These are phyloP conservation scores for Musca domestica DNA, from an alignment of 1,140 invertebrate species.

Conservation along the genomic window DNA sequence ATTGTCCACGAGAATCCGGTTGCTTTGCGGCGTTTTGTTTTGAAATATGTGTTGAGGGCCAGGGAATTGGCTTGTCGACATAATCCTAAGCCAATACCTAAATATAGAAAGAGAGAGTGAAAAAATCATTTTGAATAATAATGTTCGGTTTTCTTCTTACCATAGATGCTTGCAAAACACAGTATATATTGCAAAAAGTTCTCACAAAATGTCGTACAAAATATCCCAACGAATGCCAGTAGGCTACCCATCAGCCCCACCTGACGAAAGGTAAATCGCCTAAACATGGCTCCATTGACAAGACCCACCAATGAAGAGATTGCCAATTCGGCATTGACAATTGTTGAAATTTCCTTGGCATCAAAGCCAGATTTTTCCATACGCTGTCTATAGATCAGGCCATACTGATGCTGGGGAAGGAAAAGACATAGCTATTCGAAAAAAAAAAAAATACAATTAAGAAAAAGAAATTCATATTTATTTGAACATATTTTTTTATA, in stretches of 20 bases:
- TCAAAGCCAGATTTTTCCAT: constrained; percentile 60
- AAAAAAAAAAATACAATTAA: too few species aligned
- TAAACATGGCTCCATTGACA: too few species aligned
- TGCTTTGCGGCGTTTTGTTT: constrained; percentile 57
- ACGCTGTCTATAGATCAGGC: constrained; percentile 62
- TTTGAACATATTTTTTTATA: constrained; percentile 38
- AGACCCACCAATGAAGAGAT: too few species aligned
- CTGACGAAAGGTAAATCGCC: too few species aligned
- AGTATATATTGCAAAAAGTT: constrained; percentile 42
- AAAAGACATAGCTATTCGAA: constrained; percentile 63
- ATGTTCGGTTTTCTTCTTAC: constrained; percentile 51
- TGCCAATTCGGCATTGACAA: constrained; percentile 66
- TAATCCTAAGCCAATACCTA: constrained; percentile 61
- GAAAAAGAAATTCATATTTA: too few species aligned
- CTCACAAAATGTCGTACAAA: too few species aligned
- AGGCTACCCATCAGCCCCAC: too few species aligned
- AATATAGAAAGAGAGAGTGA: not conserved
- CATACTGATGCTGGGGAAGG: constrained; percentile 66
- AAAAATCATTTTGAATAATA: constrained; percentile 34
- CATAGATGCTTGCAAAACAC: constrained; percentile 54
- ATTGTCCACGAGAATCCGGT: too few species aligned
- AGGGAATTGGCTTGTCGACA: constrained; percentile 60
- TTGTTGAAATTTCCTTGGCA: constrained; percentile 62
- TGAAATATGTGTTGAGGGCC: constrained; percentile 63
- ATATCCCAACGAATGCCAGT: too few species aligned